These are phyloP conservation scores for Leptinotarsa texana DNA, from an alignment of 1,140 invertebrate genomes.

Conservation along the genomic window DNA sequence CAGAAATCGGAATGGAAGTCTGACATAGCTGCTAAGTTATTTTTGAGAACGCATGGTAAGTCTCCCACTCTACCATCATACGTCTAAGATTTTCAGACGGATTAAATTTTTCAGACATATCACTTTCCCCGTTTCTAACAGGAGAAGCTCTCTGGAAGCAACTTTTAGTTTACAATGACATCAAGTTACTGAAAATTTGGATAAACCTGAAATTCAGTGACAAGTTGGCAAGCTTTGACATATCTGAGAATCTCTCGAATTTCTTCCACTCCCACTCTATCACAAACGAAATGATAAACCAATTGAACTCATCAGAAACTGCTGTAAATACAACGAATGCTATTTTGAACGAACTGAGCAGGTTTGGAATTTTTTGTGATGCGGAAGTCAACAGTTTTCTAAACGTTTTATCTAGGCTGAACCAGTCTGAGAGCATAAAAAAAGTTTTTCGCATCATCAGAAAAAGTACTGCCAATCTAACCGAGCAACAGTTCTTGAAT, in stretches of 20 bases:
- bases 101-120: not conserved
- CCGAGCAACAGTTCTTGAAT: slow-evolving; percentile 59
- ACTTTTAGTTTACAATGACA: slow-evolving; percentile 57
- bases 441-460: slow-evolving; percentile 61
- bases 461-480: slow-evolving; percentile 59
- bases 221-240: slow-evolving; percentile 55
- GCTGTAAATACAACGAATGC: slow-evolving; percentile 28
- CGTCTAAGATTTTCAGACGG: too few species aligned
- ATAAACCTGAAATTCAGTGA: slow-evolving; percentile 58
- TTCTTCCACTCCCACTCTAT: slow-evolving; percentile 62
- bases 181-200: slow-evolving; percentile 60
- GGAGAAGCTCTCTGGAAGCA: slow-evolving; percentile 59
- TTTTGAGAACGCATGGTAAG: slow-evolving; percentile 62
- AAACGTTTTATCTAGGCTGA: slow-evolving; percentile 60
- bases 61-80: not conserved
- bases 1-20: slow-evolving; percentile 59
- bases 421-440: slow-evolving; percentile 59
- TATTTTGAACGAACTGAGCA: slow-evolving; percentile 57
- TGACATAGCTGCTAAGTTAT: slow-evolving; percentile 59
- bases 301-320: slow-evolving; percentile 30
- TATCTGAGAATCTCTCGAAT: slow-evolving; percentile 56
- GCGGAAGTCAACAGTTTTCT: slow-evolving; percentile 59
- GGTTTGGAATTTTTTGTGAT: slow-evolving; percentile 60
- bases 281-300: slow-evolving; percentile 62
- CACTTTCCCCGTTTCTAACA: slow-evolving; percentile 55